These are phyloP conservation scores for Drosophila neocordata DNA, from an alignment of 1,140 invertebrate genomes.

Conservation along the genomic window DNA sequence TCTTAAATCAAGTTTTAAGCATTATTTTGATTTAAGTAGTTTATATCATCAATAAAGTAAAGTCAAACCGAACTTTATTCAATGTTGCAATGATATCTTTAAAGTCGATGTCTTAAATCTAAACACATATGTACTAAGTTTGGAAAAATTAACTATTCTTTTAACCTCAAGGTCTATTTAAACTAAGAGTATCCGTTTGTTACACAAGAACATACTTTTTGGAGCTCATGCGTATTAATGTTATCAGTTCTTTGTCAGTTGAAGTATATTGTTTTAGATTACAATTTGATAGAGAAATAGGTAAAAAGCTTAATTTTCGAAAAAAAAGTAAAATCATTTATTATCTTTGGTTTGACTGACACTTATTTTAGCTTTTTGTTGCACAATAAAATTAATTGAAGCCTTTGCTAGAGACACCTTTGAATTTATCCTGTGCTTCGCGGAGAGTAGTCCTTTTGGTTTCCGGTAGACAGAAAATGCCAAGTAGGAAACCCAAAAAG, in stretches of 20 bases:
- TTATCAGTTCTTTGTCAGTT: conserved; percentile 2
- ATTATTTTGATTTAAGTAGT: too few relatives aligned
- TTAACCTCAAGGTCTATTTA: not conserved
- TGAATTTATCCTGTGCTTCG: conserved; percentile 56
- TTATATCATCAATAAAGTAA: too few relatives aligned
- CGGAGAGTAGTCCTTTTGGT: conserved; percentile 53
- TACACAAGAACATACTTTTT: not conserved
- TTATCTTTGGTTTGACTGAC: conserved; percentile 1
- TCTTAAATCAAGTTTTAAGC: too few relatives aligned
- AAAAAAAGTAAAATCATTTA: not conserved
- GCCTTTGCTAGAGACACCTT: conserved; percentile 22
- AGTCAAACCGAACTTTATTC: too few relatives aligned
- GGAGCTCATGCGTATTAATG: not conserved
- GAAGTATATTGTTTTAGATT: not conserved
- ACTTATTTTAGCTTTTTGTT: not conserved
- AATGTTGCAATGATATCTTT: too few relatives aligned
- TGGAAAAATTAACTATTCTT: too few relatives aligned
- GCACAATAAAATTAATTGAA: conserved; percentile 19
- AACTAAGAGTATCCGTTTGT: not conserved
- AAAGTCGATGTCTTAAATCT: too few relatives aligned
- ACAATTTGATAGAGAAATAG: not conserved
- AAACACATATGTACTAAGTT: too few relatives aligned
- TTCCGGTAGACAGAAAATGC: conserved; percentile 56
- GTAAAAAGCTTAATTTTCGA: too few relatives aligned
- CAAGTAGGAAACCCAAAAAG: conserved; percentile 35